Percentiles rank a stretch among this genome's conserved stretches.
Evolutionary conservation across 2,113 vertebrate genomes (phyloP).

Genomic region (Tinamus guttatus): DNA sequence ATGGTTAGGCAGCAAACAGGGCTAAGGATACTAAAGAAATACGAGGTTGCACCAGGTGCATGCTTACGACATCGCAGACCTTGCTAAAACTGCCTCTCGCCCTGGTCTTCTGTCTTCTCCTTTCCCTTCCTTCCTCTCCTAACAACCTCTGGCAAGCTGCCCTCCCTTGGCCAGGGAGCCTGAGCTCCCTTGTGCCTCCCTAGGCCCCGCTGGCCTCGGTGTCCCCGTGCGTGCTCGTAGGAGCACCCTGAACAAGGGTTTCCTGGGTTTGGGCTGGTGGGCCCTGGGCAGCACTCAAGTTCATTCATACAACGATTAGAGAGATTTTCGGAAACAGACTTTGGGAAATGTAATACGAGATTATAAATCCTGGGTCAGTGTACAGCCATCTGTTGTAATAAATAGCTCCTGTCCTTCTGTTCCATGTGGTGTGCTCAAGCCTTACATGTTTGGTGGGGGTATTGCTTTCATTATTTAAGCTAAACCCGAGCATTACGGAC

Average conservation of each 20-base stretch:
- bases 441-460: background rate
- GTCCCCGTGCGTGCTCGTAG: rapidly evolving
- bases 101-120: background rate
- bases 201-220: background rate
- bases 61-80: background rate
- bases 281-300: background rate
- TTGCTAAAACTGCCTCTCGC: background rate
- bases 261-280: rapidly evolving
- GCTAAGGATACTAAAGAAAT: background rate
- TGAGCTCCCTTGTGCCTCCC: background rate
- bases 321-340: slow-evolving; percentile 67
- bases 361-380: slow-evolving; percentile 57
- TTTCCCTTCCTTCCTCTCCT: background rate
- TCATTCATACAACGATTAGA: slow-evolving; percentile 71
- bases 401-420: slow-evolving; percentile 50
- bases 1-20: background rate
- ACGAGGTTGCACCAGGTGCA: background rate
- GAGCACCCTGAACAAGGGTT: rapidly evolving
- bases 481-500: background rate
- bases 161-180: background rate
- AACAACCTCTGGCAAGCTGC: background rate
- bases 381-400: slow-evolving; percentile 66
- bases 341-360: slow-evolving; percentile 63
- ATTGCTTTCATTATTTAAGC: background rate
- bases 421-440: background rate